phyloP scores from a whole-genome alignment of 2,888 invertebrate species.

The Invenusta paracnida region DNA sequence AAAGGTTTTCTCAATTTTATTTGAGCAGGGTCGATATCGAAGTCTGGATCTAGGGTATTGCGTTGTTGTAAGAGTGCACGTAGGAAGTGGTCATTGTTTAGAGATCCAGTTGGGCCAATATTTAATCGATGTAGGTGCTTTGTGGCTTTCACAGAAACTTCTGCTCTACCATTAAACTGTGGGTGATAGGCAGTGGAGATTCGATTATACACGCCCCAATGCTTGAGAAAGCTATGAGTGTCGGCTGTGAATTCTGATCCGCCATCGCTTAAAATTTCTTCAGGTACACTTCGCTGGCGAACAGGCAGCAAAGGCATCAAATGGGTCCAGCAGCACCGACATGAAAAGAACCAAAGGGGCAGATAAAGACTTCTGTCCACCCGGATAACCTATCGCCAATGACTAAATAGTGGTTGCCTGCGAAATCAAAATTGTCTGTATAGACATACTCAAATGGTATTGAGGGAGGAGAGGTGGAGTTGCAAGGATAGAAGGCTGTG shows the following conservation, averaged over 20 bases:
- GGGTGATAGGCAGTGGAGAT: too few relatives aligned
- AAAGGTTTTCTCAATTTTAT: conserved; percentile 44
- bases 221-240: conserved; percentile 45
- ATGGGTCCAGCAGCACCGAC: conserved; percentile 43
- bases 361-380: conserved; percentile 45
- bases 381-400: conserved; percentile 47
- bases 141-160: too few relatives aligned
- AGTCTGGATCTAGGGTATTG: conserved; percentile 46
- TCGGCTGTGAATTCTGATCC: conserved; percentile 47
- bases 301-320: conserved; percentile 44
- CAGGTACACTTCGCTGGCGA: conserved; percentile 48
- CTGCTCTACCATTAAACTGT: too few relatives aligned
- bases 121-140: too few relatives aligned
- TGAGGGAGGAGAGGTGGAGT: too few relatives aligned
- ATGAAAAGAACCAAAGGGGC: conserved; percentile 11
- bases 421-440: conserved; percentile 47
- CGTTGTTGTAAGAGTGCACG: conserved; percentile 46
- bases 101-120: too few relatives aligned
- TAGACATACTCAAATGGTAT: conserved; percentile 42
- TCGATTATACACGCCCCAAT: too few relatives aligned
- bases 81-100: conserved; percentile 46
- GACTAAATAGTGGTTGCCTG: conserved; percentile 46
- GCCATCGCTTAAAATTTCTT: conserved; percentile 47
- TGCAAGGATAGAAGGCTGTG: too few relatives aligned
- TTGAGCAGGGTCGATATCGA: conserved; percentile 46